Base-by-base conservation (phyloP, 1,140 invertebrate species). In the Lucilia cuprina region DNA sequence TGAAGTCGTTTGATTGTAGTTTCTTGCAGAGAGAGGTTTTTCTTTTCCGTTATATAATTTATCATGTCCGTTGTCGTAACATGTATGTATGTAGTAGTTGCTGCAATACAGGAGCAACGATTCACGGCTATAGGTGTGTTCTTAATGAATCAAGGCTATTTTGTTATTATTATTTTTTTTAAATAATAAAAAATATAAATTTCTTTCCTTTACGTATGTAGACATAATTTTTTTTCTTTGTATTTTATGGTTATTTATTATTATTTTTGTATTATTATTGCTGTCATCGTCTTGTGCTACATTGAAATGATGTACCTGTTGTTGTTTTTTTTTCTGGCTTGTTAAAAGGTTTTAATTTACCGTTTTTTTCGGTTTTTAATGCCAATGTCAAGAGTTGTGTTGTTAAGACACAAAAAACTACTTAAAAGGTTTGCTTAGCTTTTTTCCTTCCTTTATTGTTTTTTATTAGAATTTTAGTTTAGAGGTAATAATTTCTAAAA, bases 291-390 rank as follows among this genome's bases (percentile, higher is more conserved):
- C 17, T 14, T 60, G 3, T 60, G 3, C 25, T 30, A 3, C 7
- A 41, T 41, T 41, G 41, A 41, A 41, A 41, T 41, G 41, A 41
- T 41, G 41, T 41, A 41, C 41, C 41, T 41, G 41, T 5, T 41
- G 41, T 41, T 41, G 41, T 41, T 41, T 60, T 60, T 60, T 14
- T 60, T 60, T 60, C 14, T 60, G 17, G 14, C 55, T 7, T 14
- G n/a, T 60, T 60, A 60, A 60, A n/a, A 60, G 55, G 55, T 60
- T 60, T 60, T 60, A 60, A 60, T 60, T n/a, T 60, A n/a, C n/a
- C 55, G n/a, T 60, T 60, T 60, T 60, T 60, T 60, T 60, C n/a
- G 14, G 13, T 60, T 60, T 60, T 17, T 60, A 60, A 60, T 60
- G 55, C n/a, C 55, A 60, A 60, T 60, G 55, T 60, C 55, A 60